Base-by-base conservation (phyloP, 1,140 invertebrate species). In the Brachionus rubens region DNA sequence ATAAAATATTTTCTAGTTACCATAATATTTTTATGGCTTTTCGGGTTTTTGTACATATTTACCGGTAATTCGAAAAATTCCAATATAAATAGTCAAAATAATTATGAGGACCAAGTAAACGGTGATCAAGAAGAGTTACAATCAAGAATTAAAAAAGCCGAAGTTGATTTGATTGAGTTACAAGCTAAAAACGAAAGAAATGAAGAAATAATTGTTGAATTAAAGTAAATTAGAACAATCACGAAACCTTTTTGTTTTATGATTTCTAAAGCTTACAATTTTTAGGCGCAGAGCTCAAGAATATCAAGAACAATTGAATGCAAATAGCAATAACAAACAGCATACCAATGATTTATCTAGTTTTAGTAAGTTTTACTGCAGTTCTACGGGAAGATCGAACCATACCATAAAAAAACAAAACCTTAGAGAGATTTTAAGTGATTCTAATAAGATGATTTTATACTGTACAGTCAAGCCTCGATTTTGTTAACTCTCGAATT, bases 11-110 rank as follows among this genome's bases (percentile, higher is more conserved):
- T 65, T 21, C 40, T 65, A 4, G 12, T 65, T 10, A 43, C 24
- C 40, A 43, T 65, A 65, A 65, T 65, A 21, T 19, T 41, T 24
- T 43, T 65, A 26, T 65, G 59, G 59, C 16, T 65, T 1, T 65
- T 65, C 16, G 59, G 59, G 10, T 65, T 65, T 65, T 65, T 41
- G 10, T 43, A 43, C 19, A 65, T 65, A 46, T 43, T 65, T 26
- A 24, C 24, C 4, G 40, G 40, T 26, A 65, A 65, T 65, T 43
- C 59, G 3, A 46, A 46, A 46, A 46, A 46, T 46, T 46, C 43
- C 14, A 7, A 46, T 16, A 7, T 14, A 7, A 14, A 46, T 7
- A 36, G 19, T 41, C 19, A 65, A 46, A 43, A 43, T 41, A 24
- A n/a, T 28, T 14, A 43, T 24, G 16, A 41, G 21, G 36, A 65